Percentiles rank a stretch among this genome's conserved stretches.
Evolutionary conservation across 1,140 invertebrate genomes (phyloP).

Genomic region (Radopholus similis): DNA sequence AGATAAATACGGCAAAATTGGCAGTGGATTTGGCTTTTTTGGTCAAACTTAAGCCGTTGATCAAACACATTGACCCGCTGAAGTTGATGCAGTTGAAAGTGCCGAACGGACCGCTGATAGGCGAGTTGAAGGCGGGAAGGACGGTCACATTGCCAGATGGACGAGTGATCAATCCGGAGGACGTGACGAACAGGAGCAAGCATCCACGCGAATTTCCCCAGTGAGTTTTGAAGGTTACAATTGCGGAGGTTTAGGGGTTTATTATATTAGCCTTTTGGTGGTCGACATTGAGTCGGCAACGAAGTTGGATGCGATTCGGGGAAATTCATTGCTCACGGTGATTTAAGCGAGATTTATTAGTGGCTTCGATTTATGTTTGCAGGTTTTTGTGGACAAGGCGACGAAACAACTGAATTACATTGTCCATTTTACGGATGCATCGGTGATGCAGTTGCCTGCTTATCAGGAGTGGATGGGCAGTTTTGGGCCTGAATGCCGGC

Average conservation of each 20-base stretch:
- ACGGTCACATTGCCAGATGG: constrained; percentile 75
- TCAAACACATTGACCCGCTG: constrained; percentile 65
- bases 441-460: constrained; percentile 68
- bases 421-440: constrained; percentile 77
- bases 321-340: not conserved
- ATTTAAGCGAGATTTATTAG: not conserved
- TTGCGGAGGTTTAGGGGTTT: too few species aligned
- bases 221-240: not conserved
- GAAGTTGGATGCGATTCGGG: not conserved
- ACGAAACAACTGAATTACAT: constrained; percentile 64
- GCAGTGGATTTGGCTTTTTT: constrained; percentile 50
- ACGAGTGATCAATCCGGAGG: constrained; percentile 69
- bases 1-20: too few species aligned
- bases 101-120: constrained; percentile 76
- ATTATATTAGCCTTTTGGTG: too few species aligned
- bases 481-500: constrained; percentile 44
- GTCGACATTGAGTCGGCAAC: too few species aligned
- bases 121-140: constrained; percentile 75
- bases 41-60: constrained; percentile 51
- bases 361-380: not conserved
- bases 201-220: not conserved
- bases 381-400: constrained; percentile 8
- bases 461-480: constrained; percentile 74
- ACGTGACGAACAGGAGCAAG: constrained; percentile 65
- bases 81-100: constrained; percentile 79